Evolutionary conservation across 1,140 invertebrate genomes (phyloP).

Genomic region (Pachypsylla venusta): DNA sequence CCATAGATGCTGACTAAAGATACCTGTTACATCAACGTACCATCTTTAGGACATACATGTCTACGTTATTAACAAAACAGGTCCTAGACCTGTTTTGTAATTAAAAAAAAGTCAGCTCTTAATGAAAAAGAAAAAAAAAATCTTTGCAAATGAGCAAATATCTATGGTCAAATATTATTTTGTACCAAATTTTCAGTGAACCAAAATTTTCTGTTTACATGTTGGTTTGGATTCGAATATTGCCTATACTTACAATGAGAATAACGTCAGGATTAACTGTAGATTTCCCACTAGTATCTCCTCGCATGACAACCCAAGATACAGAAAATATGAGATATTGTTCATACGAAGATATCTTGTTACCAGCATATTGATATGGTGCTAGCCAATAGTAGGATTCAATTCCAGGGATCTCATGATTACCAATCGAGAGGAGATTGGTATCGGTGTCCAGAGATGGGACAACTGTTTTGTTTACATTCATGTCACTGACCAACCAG

Average conservation of each 20-base stretch:
- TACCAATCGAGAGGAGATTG: conserved; percentile 40
- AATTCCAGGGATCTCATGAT: conserved; percentile 48
- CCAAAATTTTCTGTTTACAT: no score
- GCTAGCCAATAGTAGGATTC: conserved; percentile 81
- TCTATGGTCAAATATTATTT: no score
- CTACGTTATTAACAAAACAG: no score
- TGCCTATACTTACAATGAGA: conserved; percentile 57
- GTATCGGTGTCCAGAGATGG: conserved; percentile 38
- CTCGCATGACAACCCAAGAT: conserved; percentile 70
- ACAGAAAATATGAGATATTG: conserved; percentile 58
- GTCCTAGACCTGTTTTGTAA: no score
- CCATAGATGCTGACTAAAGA: no score
- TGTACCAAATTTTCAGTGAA: no score
- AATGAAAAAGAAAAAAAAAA: no score
- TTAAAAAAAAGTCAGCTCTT: no score
- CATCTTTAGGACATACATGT: no score
- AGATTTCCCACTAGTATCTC: conserved; percentile 72
- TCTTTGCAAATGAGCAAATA: no score
- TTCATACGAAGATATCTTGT: conserved; percentile 69
- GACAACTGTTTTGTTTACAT: conserved; percentile 33
- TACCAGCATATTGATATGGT: conserved; percentile 54
- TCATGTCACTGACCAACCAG: conserved; percentile 48
- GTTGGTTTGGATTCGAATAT: no score
- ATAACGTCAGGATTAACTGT: conserved; percentile 75
- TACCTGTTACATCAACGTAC: no score